Evolutionary conservation across 1,140 invertebrate species (phyloP).

Genomic region (Eubasilissa regina): DNA sequence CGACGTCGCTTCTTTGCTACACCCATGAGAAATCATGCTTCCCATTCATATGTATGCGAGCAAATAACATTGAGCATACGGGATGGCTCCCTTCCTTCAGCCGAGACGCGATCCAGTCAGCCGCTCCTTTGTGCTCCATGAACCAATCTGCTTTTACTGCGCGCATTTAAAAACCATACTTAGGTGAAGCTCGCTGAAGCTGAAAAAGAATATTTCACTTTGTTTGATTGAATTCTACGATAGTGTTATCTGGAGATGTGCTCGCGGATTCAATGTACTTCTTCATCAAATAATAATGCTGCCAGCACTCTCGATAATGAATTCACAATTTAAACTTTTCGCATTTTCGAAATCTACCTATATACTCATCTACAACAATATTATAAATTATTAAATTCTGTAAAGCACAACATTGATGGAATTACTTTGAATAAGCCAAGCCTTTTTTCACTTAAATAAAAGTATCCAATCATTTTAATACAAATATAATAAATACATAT

Average conservation of each 20-base stretch:
- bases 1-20: constrained; percentile 59
- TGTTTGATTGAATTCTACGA: constrained; percentile 48
- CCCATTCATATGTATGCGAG: constrained; percentile 60
- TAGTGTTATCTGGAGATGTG: constrained; percentile 35
- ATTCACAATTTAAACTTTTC: constrained; percentile 15
- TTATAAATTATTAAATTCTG: too few relatives aligned
- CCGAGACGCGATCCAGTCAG: constrained; percentile 37
- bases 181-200: constrained; percentile 28
- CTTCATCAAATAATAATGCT: constrained; percentile 24
- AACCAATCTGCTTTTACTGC: constrained; percentile 56
- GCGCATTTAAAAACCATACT: constrained; percentile 54
- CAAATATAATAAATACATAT: too few relatives aligned
- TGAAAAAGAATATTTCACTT: constrained; percentile 31
- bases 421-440: too few relatives aligned
- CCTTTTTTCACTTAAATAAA: too few relatives aligned
- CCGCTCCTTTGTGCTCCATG: constrained; percentile 35
- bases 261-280: constrained; percentile 18
- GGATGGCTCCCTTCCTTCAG: constrained; percentile 49
- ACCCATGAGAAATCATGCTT: constrained; percentile 60
- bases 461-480: too few relatives aligned
- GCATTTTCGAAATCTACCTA: too few relatives aligned
- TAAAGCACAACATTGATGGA: too few relatives aligned
- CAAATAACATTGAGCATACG: constrained; percentile 59
- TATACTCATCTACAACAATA: too few relatives aligned
- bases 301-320: constrained; percentile 31